Evolutionary conservation across 2,113 vertebrate species (phyloP).

Genomic region (Microtus pennsylvanicus): DNA sequence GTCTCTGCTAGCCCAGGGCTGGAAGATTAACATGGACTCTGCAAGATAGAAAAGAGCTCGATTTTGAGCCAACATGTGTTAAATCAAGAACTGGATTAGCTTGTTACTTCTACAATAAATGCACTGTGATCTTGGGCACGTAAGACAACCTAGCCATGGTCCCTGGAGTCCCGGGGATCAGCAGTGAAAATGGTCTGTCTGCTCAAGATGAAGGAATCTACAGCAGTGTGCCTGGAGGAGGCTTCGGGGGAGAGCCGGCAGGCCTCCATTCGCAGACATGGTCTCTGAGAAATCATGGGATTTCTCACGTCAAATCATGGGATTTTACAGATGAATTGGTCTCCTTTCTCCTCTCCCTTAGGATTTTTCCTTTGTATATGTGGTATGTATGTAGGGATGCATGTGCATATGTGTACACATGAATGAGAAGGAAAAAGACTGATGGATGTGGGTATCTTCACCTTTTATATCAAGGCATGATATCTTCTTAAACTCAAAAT

Average conservation of each 20-base stretch:
- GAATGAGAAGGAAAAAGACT: neutral
- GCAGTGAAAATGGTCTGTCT: neutral
- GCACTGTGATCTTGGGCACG: neutral
- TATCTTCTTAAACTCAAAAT: neutral
- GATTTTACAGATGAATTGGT: neutral
- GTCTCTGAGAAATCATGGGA: slow-evolving; percentile 14
- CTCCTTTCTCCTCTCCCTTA: neutral
- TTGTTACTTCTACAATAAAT: slow-evolving; percentile 16
- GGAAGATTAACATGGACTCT: neutral
- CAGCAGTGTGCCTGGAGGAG: neutral
- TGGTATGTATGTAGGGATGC: too few relatives aligned
- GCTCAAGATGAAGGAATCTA: neutral
- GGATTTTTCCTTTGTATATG: neutral
- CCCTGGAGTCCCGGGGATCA: neutral
- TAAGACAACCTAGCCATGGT: neutral
- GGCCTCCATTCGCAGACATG: neutral
- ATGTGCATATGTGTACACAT: too few relatives aligned
- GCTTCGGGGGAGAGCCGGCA: neutral
- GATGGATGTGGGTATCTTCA: neutral
- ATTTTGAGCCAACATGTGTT: slow-evolving; percentile 31
- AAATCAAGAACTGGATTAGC: neutral
- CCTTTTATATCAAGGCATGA: neutral
- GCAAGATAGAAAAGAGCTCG: neutral
- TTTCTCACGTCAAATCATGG: neutral
- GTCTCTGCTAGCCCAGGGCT: neutral